phyloP scores from a whole-genome alignment of 2,888 invertebrate species.

The Drosophila merina region DNA sequence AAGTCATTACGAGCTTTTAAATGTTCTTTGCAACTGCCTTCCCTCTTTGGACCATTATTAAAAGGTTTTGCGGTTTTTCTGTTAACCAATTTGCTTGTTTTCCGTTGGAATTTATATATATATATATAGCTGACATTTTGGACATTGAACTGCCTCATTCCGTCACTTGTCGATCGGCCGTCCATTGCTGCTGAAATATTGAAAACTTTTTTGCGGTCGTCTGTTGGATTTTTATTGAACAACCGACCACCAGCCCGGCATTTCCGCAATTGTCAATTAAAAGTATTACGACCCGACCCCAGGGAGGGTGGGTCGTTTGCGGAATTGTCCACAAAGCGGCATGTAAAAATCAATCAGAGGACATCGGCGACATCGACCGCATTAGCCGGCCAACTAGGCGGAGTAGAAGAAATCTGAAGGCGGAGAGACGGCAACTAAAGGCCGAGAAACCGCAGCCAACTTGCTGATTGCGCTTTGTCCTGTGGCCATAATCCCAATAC shows the following conservation, averaged over 20 bases:
- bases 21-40: background rate
- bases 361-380: constrained; percentile 72
- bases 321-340: constrained; percentile 30
- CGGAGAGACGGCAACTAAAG: background rate
- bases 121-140: constrained; percentile 54
- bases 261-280: constrained; percentile 79
- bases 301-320: background rate
- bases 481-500: constrained; percentile 41
- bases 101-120: constrained; percentile 45
- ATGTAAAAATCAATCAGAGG: constrained; percentile 54
- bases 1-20: constrained; percentile 4
- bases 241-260: constrained; percentile 47
- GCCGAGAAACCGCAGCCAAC: constrained; percentile 60
- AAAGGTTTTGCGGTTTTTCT: constrained; percentile 75
- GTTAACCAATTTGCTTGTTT: constrained; percentile 71
- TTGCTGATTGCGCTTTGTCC: constrained; percentile 65
- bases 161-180: constrained; percentile 27
- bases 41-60: constrained; percentile 58
- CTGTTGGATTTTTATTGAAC: constrained; percentile 36
- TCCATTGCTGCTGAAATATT: constrained; percentile 47
- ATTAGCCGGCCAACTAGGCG: constrained; percentile 68
- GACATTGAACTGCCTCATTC: constrained; percentile 46
- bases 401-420: background rate
- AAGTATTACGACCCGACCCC: constrained; percentile 60
- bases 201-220: constrained; percentile 69